Evolutionary conservation across 92 coral and sea anemone genomes (phyloP).

Genomic region (Galaxea fascicularis): DNA sequence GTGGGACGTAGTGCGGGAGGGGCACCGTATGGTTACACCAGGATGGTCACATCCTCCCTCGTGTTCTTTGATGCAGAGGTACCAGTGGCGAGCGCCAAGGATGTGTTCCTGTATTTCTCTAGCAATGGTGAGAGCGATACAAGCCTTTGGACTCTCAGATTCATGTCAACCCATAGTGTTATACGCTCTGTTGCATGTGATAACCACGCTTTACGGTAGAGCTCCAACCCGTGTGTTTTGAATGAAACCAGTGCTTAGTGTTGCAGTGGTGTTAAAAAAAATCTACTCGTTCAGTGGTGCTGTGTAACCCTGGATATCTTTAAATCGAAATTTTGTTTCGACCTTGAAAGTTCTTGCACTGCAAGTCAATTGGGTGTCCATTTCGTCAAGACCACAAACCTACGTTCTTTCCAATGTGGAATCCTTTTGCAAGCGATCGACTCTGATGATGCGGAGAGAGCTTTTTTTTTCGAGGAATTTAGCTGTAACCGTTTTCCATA

Average conservation of each 20-base stretch:
- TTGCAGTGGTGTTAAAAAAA: background rate
- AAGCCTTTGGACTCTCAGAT: background rate
- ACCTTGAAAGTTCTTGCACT: no score
- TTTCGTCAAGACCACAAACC: background rate
- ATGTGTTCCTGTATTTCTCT: slow-evolving; percentile 91
- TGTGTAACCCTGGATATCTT: background rate
- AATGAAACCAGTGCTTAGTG: background rate
- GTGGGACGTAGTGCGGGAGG: slow-evolving; percentile 95
- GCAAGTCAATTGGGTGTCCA: background rate
- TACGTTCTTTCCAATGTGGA: background rate
- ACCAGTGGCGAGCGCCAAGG: slow-evolving; percentile 79
- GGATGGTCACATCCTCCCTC: slow-evolving; percentile 85
- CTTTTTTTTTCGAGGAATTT: background rate
- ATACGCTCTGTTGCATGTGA: no score
- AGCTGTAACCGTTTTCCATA: background rate
- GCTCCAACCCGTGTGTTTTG: no score
- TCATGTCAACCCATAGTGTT: no score
- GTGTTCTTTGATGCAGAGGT: slow-evolving; percentile 90
- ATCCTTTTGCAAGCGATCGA: background rate
- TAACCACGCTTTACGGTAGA: no score
- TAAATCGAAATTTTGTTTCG: no score
- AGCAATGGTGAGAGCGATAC: slow-evolving; percentile 81
- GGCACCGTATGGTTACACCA: slow-evolving; percentile 94
- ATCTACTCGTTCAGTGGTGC: background rate
- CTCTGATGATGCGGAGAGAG: background rate